These are phyloP conservation scores for Dreissena polymorpha DNA, from an alignment of 1,140 invertebrate genomes.

Conservation along the genomic window DNA sequence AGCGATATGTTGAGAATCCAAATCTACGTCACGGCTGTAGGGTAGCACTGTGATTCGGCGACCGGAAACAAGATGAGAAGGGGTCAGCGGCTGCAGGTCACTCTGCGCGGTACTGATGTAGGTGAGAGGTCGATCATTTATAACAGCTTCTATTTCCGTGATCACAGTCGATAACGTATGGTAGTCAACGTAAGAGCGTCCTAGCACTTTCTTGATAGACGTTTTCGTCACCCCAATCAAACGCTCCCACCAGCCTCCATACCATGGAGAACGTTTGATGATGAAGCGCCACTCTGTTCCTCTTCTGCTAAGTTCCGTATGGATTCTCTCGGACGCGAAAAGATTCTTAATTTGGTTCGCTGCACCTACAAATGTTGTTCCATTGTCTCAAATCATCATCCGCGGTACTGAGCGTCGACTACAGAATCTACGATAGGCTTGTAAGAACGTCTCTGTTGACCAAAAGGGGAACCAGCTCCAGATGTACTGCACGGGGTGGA, in stretches of 20 bases:
- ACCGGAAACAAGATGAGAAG: conserved; percentile 21
- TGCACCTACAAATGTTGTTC: conserved; percentile 21
- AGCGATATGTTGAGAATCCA: not conserved
- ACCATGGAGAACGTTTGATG: conserved; percentile 10
- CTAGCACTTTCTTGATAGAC: conserved; percentile 9
- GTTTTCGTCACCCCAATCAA: conserved; percentile 16
- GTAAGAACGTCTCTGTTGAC: conserved; percentile 12
- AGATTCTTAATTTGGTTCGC: conserved; percentile 5
- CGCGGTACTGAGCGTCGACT: conserved; percentile 21
- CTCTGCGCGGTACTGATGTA: not conserved
- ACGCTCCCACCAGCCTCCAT: conserved; percentile 10
- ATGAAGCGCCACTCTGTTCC: conserved; percentile 23
- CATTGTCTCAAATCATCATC: conserved; percentile 34
- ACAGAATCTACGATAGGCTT: conserved; percentile 7
- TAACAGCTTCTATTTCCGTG: conserved; percentile 22
- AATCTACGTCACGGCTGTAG: not conserved
- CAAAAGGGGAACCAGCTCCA: conserved; percentile 5
- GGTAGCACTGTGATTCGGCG: conserved; percentile 4
- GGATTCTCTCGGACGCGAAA: not conserved
- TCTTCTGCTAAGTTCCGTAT: not conserved
- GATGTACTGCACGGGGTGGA: conserved; percentile 1
- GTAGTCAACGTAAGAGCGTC: not conserved
- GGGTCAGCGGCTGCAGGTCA: conserved; percentile 35
- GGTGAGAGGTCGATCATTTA: conserved; percentile 26
- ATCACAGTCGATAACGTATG: conserved; percentile 1